Evolutionary conservation across 35 echinoderm and acorn worm species (phyloP).

Genomic region (Ophiothrix spiculata): DNA sequence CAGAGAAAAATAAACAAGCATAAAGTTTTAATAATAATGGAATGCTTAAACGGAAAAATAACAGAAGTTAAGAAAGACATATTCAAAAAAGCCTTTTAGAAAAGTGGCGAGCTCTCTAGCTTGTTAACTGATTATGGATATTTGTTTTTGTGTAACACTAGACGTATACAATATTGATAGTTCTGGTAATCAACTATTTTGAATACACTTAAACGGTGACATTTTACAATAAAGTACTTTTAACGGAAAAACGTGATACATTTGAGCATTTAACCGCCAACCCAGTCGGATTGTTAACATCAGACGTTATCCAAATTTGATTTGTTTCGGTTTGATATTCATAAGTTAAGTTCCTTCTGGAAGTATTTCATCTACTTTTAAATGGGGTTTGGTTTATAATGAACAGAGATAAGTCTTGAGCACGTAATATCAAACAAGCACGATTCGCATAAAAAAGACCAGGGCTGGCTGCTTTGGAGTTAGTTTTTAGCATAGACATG

Average conservation of each 20-base stretch:
- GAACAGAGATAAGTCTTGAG: neutral
- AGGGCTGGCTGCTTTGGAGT: neutral
- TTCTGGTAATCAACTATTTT: too few species aligned
- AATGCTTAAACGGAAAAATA: too few species aligned
- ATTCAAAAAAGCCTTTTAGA: too few species aligned
- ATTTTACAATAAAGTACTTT: neutral
- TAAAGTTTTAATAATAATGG: too few species aligned
- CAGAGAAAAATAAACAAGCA: too few species aligned
- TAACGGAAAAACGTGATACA: neutral
- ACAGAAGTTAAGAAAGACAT: too few species aligned
- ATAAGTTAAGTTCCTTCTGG: neutral
- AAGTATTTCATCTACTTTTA: constrained; percentile 10
- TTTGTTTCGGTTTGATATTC: constrained; percentile 4
- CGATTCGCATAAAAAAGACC: neutral
- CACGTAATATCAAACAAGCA: neutral
- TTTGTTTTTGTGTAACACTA: too few species aligned
- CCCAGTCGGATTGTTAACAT: neutral
- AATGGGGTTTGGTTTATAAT: constrained; percentile 5
- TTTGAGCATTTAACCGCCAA: neutral
- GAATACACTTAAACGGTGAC: too few species aligned
- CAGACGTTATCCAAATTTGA: neutral
- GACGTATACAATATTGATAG: too few species aligned
- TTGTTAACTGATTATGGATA: too few species aligned
- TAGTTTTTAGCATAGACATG: too few species aligned
- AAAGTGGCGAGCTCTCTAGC: too few species aligned